These are phyloP conservation scores for Eurytoma californica DNA, from an alignment of 2,888 invertebrate species.

Conservation along the genomic window DNA sequence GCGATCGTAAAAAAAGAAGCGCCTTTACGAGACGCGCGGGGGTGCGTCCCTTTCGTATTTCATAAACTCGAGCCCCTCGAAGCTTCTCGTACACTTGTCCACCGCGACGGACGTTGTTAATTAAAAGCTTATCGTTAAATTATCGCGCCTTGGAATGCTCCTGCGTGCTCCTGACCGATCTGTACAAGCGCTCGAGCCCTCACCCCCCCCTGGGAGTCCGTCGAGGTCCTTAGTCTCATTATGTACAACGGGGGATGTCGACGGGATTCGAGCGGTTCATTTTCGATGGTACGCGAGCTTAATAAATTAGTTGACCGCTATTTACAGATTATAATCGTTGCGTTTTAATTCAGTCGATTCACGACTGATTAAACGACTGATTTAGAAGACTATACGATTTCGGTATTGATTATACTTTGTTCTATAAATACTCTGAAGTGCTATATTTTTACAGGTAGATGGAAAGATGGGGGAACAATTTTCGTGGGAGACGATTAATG, in stretches of 20 bases:
- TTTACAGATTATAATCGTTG: too few species aligned
- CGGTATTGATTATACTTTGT: background rate
- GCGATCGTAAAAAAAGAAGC: conserved; percentile 34
- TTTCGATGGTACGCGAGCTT: too few species aligned
- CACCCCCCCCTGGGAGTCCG: conserved; percentile 7
- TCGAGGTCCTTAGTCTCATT: conserved; percentile 48
- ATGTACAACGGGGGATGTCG: too few species aligned
- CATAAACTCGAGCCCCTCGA: background rate
- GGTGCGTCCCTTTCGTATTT: conserved; percentile 19
- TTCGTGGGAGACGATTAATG: background rate
- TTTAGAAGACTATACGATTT: too few species aligned
- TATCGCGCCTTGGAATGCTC: conserved; percentile 39
- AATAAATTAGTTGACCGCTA: too few species aligned
- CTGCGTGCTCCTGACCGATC: background rate
- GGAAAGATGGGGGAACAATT: conserved; percentile 6
- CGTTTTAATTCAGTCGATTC: too few species aligned
- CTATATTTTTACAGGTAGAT: conserved; percentile 3
- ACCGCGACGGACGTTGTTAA: conserved; percentile 5
- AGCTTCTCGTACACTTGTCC: background rate
- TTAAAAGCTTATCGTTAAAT: conserved; percentile 27
- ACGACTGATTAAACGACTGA: too few species aligned
- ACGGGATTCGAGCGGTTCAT: too few species aligned
- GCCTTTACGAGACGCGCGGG: conserved; percentile 33
- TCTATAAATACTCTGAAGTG: background rate
- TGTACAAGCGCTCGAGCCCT: conserved; percentile 24